Conservation (phyloP, 2,113 vertebrate genomes). For the Aythya baeri region DNA sequence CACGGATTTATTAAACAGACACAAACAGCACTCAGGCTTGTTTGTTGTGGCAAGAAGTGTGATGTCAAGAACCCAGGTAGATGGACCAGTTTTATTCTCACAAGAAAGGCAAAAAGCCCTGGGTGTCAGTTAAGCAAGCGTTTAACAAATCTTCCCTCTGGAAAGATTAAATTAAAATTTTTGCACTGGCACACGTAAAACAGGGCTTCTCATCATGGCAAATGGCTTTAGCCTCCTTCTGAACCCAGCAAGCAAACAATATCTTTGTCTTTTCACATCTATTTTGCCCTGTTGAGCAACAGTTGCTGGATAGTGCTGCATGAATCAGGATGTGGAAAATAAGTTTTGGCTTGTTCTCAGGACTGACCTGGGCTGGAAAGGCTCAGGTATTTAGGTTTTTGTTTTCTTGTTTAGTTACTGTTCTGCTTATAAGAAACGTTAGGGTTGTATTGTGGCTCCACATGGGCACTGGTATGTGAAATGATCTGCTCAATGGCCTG, state of each 20-base stretch:
- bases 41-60: neutral
- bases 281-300: neutral
- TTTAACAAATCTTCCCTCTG: accelerated
- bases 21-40: neutral
- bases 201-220: neutral
- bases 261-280: neutral
- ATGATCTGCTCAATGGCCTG: neutral
- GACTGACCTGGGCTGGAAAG: neutral
- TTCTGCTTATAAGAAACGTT: neutral
- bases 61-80: neutral
- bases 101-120: neutral
- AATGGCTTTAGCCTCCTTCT: neutral
- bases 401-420: neutral
- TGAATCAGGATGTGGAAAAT: neutral
- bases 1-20: neutral
- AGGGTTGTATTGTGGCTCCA: neutral
- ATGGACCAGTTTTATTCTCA: neutral
- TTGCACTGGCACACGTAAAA: neutral
- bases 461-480: neutral
- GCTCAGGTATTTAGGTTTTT: neutral
- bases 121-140: neutral
- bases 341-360: neutral
- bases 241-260: neutral
- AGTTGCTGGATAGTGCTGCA: neutral
- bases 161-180: neutral